phyloP scores from a whole-genome alignment of 2,797 vertebrate genomes.

The Lepilemur ruficaudatus region DNA sequence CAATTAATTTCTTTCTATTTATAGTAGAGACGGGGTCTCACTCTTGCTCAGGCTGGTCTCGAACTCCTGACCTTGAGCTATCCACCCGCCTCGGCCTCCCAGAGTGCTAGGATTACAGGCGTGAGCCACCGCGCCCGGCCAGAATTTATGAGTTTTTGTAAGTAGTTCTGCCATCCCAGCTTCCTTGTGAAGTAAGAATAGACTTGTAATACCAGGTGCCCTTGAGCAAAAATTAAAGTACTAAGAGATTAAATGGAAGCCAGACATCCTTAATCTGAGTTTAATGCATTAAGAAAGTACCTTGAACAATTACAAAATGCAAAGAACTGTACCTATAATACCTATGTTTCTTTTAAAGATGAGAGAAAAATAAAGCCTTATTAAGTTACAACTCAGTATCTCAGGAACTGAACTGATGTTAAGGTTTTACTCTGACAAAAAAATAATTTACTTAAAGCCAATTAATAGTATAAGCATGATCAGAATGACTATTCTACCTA shows the following conservation, averaged over 20 bases:
- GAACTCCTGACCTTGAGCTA: too few species aligned
- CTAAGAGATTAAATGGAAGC: background rate
- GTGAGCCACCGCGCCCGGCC: too few species aligned
- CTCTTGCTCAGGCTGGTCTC: too few species aligned
- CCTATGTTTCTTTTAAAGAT: background rate
- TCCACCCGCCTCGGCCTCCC: too few species aligned
- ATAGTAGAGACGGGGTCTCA: too few species aligned
- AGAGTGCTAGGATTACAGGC: too few species aligned
- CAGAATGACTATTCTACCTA: too few species aligned
- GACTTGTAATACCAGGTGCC: background rate
- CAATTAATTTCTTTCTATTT: too few species aligned
- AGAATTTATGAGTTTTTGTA: background rate
- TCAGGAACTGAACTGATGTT: too few species aligned
- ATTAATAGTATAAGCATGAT: background rate
- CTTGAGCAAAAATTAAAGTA: background rate
- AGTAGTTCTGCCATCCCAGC: too few species aligned
- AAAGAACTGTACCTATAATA: background rate
- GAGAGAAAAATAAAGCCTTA: background rate
- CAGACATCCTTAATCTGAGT: background rate
- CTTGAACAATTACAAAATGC: background rate
- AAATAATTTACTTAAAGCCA: background rate
- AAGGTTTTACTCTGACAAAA: background rate
- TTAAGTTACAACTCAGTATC: background rate
- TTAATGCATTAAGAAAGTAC: background rate
- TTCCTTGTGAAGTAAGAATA: background rate